phyloP scores from a whole-genome alignment of 2,797 vertebrate genomes.

The Hippoglossus hippoglossus region DNA sequence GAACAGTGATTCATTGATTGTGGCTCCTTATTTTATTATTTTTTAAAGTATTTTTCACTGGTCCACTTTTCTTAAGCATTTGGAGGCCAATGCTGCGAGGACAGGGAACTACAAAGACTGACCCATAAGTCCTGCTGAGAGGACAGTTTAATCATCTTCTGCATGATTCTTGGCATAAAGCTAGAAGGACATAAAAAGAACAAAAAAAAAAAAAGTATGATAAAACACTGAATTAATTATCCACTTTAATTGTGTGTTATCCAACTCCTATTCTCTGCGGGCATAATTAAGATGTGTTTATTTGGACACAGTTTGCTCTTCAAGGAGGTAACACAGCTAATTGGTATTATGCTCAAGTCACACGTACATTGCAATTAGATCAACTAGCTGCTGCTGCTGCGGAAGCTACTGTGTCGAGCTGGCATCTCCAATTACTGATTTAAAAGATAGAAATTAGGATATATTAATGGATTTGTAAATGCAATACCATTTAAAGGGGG shows the following conservation, averaged over 20 bases:
- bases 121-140: slow-evolving; percentile 57
- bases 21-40: slow-evolving; percentile 4
- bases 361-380: slow-evolving; percentile 70
- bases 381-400: slow-evolving; percentile 50
- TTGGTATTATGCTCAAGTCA: slow-evolving; percentile 81
- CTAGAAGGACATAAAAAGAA: slow-evolving; percentile 41
- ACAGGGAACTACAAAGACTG: slow-evolving; percentile 67
- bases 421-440: slow-evolving; percentile 72
- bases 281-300: slow-evolving; percentile 85
- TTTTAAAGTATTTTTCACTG: slow-evolving; percentile 5
- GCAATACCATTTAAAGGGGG: slow-evolving; percentile 59
- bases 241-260: slow-evolving; percentile 80
- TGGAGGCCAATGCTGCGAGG: slow-evolving; percentile 67
- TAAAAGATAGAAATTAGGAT: slow-evolving; percentile 72
- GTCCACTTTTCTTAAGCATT: slow-evolving; percentile 43
- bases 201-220: slow-evolving; percentile 47
- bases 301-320: slow-evolving; percentile 83
- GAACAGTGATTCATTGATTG: slow-evolving; percentile 21
- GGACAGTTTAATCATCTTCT: slow-evolving; percentile 64
- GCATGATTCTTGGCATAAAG: slow-evolving; percentile 58
- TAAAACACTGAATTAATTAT: slow-evolving; percentile 82
- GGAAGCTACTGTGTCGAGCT: slow-evolving; percentile 47
- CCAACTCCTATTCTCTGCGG: slow-evolving; percentile 79
- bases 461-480: slow-evolving; percentile 76
- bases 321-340: slow-evolving; percentile 82